Base-by-base conservation (phyloP, 2,797 vertebrate species). In the Chelon labrosus region DNA sequence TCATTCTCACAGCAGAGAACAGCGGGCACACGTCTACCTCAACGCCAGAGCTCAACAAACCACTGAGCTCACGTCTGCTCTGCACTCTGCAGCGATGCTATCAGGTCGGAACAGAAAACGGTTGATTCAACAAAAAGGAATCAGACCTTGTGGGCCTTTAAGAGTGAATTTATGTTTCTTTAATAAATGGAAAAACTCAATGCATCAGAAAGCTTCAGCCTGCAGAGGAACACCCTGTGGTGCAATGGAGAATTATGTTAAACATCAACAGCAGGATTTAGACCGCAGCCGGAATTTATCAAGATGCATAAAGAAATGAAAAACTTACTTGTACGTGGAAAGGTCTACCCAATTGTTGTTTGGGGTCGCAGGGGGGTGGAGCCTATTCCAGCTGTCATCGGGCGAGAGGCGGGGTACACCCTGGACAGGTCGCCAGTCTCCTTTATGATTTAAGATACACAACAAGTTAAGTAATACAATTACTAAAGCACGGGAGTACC, bases 11-110 rank as follows among this genome's bases (percentile, higher is more conserved):
- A 86, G 68, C 66, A 12, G 5, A 52, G 41, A 49, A 20, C 27
- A 41, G 9, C n/a, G 1, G 46, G 49, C 55, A 72, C 70, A 65
- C 62, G 7, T 83, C 71, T 67, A 77, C 60, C 62, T 85, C 62
- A 2, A 54, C 75, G 42, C 54, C 52, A 37, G 47, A 0, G 47
- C 31, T 8, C 31, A 37, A 73, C 53, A 76, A 54, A 68, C 25
- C 49, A 4, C 57, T 85, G 77, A 80, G 86, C 74, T 90, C 82
- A 82, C 13, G 61, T 85, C 83, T 82, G 70, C 75, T 37, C 11
- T 70, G 47, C 27, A 16, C 51, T 51, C 35, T 42, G 46, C 3
- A 14, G 46, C 5, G 67, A 82, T 57, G 22, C 54, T 20, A 69
- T 74, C 39, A 41, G 52, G 11, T 56, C 1, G 7, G 10, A 52